These are phyloP conservation scores for Progne subis DNA, from an alignment of 2,113 vertebrate species.

Conservation along the genomic window DNA sequence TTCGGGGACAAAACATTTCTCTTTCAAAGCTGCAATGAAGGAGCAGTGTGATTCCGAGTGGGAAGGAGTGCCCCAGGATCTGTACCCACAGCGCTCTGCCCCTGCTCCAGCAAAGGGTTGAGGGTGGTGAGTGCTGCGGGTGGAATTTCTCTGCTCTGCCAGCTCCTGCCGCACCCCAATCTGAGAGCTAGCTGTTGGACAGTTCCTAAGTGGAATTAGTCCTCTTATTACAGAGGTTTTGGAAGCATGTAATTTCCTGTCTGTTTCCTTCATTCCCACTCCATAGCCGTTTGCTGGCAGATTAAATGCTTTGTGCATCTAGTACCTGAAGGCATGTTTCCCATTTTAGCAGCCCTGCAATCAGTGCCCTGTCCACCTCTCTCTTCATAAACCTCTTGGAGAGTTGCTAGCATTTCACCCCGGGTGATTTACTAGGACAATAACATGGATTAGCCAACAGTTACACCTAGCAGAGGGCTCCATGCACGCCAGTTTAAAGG, in stretches of 20 bases:
- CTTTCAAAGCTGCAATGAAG: not conserved
- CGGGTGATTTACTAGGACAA: not conserved
- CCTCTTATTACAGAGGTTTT: not conserved
- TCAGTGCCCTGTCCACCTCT: not conserved
- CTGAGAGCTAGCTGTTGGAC: not conserved
- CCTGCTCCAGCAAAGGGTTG: not conserved
- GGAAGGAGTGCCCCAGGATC: not conserved
- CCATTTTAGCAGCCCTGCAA: not conserved
- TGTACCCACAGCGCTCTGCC: not conserved
- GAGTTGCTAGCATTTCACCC: not conserved
- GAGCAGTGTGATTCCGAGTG: accelerated
- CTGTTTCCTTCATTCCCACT: not conserved
- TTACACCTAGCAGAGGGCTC: not conserved
- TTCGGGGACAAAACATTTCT: not conserved
- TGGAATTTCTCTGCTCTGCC: not conserved
- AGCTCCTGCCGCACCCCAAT: not conserved
- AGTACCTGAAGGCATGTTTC: not conserved
- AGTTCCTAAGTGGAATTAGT: not conserved
- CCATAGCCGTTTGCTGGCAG: not conserved
- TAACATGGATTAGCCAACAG: not conserved
- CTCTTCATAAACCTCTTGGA: not conserved
- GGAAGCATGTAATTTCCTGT: not conserved
- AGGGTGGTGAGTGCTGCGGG: accelerated
- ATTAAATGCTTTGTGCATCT: not conserved
- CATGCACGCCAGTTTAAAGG: not conserved